Evolutionary conservation across 2,888 invertebrate species (phyloP).

Genomic region (Tenthredo distinguenda): DNA sequence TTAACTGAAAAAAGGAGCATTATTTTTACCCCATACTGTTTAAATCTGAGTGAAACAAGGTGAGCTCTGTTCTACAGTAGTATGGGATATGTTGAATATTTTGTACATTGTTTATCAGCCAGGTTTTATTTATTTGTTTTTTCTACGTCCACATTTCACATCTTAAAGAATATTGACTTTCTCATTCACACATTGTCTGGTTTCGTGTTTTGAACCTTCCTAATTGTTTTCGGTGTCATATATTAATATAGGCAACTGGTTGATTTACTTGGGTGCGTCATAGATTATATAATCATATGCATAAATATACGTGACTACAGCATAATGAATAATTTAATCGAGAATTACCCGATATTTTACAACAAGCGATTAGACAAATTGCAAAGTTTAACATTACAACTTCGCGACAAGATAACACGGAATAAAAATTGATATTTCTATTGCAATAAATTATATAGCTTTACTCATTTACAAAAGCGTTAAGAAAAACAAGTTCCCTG

Average conservation of each 20-base stretch:
- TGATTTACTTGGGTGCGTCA: no score
- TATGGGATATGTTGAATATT: background rate
- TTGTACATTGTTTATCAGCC: background rate
- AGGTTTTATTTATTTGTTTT: background rate
- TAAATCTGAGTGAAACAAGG: background rate
- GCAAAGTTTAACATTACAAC: background rate
- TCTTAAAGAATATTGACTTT: background rate
- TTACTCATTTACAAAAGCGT: background rate
- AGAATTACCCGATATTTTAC: background rate
- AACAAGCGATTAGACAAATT: background rate
- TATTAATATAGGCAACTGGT: background rate
- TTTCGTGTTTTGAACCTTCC: background rate
- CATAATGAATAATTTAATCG: background rate
- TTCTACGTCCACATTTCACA: background rate
- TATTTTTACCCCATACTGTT: background rate
- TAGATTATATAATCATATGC: no score
- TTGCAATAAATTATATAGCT: background rate
- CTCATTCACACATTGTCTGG: background rate
- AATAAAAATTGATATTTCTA: background rate
- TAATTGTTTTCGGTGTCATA: background rate
- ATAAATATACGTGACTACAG: no score
- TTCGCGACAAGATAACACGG: background rate
- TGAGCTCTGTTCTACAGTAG: background rate
- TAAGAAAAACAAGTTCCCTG: background rate
- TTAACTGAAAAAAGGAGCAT: background rate